Evolutionary conservation across 2,797 vertebrate species (phyloP).

Genomic region (Bothrops alternatus): DNA sequence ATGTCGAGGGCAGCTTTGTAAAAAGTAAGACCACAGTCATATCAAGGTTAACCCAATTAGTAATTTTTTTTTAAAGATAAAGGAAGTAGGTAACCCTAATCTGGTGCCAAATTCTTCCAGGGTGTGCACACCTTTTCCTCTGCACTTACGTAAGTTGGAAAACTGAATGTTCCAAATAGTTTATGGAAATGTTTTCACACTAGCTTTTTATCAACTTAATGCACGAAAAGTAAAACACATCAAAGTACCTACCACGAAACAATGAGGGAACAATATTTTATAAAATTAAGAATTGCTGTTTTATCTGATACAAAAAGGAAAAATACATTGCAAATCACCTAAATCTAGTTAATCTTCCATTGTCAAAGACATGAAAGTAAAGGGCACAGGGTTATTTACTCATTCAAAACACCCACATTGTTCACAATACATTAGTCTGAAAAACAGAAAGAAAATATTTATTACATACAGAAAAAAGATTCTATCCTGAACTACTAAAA

Average conservation of each 20-base stretch:
- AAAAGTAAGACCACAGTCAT: background rate
- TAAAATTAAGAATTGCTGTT: conserved; percentile 5
- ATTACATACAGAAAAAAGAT: background rate
- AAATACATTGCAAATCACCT: conserved; percentile 20
- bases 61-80: conserved; percentile 64
- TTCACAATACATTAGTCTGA: conserved; percentile 12
- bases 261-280: conserved; percentile 16
- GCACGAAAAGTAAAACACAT: conserved; percentile 36
- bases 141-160: conserved; percentile 74
- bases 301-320: conserved; percentile 17
- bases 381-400: conserved; percentile 9
- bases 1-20: background rate
- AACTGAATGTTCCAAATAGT: conserved; percentile 73
- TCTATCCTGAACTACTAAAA: background rate
- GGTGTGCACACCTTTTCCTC: conserved; percentile 75
- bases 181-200: conserved; percentile 66
- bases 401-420: conserved; percentile 10
- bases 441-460: background rate
- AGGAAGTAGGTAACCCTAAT: conserved; percentile 73
- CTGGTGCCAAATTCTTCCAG: conserved; percentile 70
- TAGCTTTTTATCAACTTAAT: conserved; percentile 54
- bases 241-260: conserved; percentile 17
- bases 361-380: conserved; percentile 17
- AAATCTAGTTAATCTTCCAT: conserved; percentile 24
- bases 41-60: background rate